Evolutionary conservation across 2,888 invertebrate species (phyloP).

Genomic region (Craniophora ligustri): DNA sequence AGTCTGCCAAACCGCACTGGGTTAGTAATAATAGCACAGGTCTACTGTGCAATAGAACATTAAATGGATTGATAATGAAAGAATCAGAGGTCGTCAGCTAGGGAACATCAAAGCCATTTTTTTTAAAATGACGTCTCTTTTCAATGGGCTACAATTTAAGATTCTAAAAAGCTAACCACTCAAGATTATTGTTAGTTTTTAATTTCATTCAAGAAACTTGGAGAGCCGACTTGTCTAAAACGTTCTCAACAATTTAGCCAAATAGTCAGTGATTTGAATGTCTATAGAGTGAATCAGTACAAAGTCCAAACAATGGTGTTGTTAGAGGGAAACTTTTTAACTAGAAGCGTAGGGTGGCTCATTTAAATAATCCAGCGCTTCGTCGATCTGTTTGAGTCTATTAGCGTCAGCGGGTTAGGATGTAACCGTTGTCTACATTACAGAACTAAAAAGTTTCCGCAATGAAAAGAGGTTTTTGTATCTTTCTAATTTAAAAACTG

Average conservation of each 20-base stretch:
- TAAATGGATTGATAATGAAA: too few relatives aligned
- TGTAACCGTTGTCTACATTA: conserved; percentile 28
- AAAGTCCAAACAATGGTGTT: conserved; percentile 53
- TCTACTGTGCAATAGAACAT: too few relatives aligned
- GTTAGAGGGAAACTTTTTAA: conserved; percentile 54
- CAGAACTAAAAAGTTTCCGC: too few relatives aligned
- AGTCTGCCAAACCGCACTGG: too few relatives aligned
- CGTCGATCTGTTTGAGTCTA: conserved; percentile 57
- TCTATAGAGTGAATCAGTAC: conserved; percentile 53
- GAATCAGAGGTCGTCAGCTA: too few relatives aligned
- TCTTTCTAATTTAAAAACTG: too few relatives aligned
- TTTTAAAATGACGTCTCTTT: too few relatives aligned
- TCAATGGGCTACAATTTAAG: too few relatives aligned
- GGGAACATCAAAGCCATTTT: too few relatives aligned
- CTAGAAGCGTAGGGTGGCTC: conserved; percentile 50
- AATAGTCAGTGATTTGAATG: conserved; percentile 44
- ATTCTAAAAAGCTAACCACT: too few relatives aligned
- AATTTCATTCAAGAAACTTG: not conserved
- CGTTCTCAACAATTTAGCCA: conserved; percentile 22
- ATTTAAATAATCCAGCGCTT: conserved; percentile 60
- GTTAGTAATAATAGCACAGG: too few relatives aligned
- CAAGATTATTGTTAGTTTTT: not conserved
- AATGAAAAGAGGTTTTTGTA: too few relatives aligned
- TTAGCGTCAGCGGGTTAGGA: conserved; percentile 49
- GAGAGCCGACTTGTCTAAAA: not conserved